Percentiles rank a stretch among this genome's conserved stretches.
These are phyloP conservation scores for Phenganax marumi DNA, from an alignment of 92 coral and sea anemone genomes.

Conservation along the genomic window DNA sequence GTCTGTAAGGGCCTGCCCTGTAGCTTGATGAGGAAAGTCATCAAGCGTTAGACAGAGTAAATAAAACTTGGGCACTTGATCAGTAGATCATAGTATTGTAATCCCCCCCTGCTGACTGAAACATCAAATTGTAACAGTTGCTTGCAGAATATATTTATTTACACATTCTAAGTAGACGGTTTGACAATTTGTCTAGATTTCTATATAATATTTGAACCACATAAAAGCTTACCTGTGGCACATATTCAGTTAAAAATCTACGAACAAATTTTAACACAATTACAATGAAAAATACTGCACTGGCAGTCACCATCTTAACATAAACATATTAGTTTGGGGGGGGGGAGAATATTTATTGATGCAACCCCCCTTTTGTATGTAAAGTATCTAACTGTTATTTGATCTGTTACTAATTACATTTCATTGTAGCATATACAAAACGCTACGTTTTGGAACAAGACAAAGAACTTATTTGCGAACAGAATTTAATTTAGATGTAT, in stretches of 20 bases:
- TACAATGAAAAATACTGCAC: conserved; percentile 2
- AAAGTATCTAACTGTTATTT: background rate
- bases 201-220: background rate
- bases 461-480: background rate
- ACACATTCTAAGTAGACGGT: no score
- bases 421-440: background rate
- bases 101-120: no score
- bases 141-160: no score
- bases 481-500: background rate
- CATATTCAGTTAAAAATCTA: conserved; percentile 10
- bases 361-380: background rate
- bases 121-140: no score
- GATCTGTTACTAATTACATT: background rate
- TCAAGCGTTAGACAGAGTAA: no score
- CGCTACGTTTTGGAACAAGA: background rate
- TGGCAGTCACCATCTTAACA: conserved; percentile 26
- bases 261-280: conserved; percentile 9
- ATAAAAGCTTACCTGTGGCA: conserved; percentile 2
- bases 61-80: no score
- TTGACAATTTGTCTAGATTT: background rate
- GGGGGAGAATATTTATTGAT: background rate
- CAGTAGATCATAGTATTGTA: no score
- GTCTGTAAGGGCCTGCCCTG: no score
- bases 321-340: background rate
- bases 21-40: no score